Evolutionary conservation across 2,113 vertebrate genomes (phyloP).

Genomic region (Macaca nemestrina): DNA sequence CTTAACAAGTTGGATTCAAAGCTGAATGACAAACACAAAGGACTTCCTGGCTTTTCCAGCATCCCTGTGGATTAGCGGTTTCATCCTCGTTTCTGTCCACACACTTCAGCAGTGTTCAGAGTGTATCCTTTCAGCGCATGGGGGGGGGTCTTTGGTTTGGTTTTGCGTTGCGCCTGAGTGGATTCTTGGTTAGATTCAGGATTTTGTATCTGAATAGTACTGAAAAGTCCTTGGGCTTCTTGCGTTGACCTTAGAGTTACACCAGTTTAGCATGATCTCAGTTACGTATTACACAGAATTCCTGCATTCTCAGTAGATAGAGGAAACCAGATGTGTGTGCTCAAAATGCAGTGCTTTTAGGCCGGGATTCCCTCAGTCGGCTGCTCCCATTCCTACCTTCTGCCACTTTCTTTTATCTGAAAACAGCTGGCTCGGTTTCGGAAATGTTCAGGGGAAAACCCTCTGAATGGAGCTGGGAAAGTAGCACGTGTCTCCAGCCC

Average conservation of each 20-base stretch:
- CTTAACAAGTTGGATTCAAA: neutral
- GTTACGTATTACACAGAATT: slow-evolving; percentile 80
- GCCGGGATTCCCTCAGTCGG: slow-evolving; percentile 69
- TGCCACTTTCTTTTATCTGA: slow-evolving; percentile 58
- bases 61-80: neutral
- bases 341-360: slow-evolving; percentile 65
- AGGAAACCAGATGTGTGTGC: slow-evolving; percentile 82
- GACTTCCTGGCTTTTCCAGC: neutral
- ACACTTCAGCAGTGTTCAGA: too few species aligned
- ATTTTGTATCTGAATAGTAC: slow-evolving; percentile 3
- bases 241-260: slow-evolving; percentile 70
- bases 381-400: slow-evolving; percentile 64
- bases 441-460: slow-evolving; percentile 41
- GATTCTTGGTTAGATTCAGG: neutral
- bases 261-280: slow-evolving; percentile 78
- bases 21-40: neutral
- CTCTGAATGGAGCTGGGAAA: slow-evolving; percentile 53
- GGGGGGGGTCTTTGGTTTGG: too few species aligned
- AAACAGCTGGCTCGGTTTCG: slow-evolving; percentile 56
- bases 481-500: slow-evolving; percentile 44
- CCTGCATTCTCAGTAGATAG: slow-evolving; percentile 69
- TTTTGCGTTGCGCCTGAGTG: neutral
- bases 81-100: neutral
- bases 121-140: neutral
- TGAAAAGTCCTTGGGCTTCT: slow-evolving; percentile 62